A percentile compares a stretch with the other conserved stretches of the same genome.
phyloP scores from a whole-genome alignment of 2,113 vertebrate genomes.

The Pachycephala philippinensis region DNA sequence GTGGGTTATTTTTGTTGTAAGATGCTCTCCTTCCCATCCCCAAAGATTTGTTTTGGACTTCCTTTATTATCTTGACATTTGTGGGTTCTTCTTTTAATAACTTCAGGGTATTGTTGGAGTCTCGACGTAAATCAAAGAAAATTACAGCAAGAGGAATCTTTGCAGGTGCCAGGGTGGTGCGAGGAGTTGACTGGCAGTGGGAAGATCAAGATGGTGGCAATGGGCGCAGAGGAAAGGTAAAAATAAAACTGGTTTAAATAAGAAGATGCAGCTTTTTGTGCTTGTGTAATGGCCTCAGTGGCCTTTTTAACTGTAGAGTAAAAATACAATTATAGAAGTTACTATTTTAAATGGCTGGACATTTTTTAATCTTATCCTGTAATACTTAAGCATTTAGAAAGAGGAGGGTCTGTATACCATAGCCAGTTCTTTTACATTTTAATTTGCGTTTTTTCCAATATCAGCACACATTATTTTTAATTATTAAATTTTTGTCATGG shows the following conservation, averaged over 20 bases:
- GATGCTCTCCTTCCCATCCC: neutral
- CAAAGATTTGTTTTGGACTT: neutral
- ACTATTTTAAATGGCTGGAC: neutral
- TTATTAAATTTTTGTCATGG: neutral
- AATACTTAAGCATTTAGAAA: neutral
- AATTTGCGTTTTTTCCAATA: neutral
- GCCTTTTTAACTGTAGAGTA: neutral
- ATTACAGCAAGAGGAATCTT: constrained; percentile 98
- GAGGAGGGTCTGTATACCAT: neutral
- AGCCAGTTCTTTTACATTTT: neutral
- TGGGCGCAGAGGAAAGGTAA: constrained; percentile 94
- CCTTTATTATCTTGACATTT: neutral
- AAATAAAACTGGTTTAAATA: neutral
- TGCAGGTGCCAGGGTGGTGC: constrained; percentile 92
- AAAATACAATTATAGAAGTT: neutral
- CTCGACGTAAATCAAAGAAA: constrained; percentile 98
- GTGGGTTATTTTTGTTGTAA: neutral
- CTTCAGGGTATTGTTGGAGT: constrained; percentile 94
- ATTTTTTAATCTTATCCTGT: neutral
- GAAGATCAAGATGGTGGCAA: constrained; percentile 99
- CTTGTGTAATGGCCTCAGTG: neutral
- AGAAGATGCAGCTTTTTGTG: neutral
- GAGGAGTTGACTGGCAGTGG: constrained; percentile 99
- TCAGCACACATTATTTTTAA: neutral
- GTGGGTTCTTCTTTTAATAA: constrained; percentile 46